Evolutionary conservation across 2,797 vertebrate species (phyloP).

Genomic region (Telmatherina bonti): DNA sequence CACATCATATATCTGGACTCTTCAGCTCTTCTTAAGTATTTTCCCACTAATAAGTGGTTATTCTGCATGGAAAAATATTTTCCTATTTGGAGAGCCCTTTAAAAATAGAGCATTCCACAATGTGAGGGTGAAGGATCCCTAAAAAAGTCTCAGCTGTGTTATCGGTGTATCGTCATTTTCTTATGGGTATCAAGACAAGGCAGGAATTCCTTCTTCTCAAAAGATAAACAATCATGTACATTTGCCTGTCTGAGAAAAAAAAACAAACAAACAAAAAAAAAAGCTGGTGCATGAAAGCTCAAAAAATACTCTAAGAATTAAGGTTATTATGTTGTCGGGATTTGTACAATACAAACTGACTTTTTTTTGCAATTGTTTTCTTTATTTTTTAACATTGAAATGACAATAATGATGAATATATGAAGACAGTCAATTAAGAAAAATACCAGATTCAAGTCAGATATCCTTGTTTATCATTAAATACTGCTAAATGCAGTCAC

Average conservation of each 20-base stretch:
- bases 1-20: not conserved
- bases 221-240: too few species aligned
- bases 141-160: constrained; percentile 25
- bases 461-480: not conserved
- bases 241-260: too few species aligned
- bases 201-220: constrained; percentile 16
- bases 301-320: too few species aligned
- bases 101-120: constrained; percentile 19
- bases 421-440: not conserved
- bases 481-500: not conserved
- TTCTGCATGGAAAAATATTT: constrained; percentile 43
- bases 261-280: too few species aligned
- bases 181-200: constrained; percentile 44
- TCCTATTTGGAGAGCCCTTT: constrained; percentile 46
- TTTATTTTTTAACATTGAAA: not conserved
- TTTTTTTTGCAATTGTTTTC: not conserved
- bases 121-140: constrained; percentile 33
- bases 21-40: constrained; percentile 12
- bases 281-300: too few species aligned
- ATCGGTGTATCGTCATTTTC: constrained; percentile 14
- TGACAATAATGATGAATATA: not conserved
- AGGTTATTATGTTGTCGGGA: too few species aligned
- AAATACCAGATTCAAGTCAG: not conserved
- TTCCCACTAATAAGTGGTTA: constrained; percentile 1
- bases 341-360: too few species aligned